Conservation (phyloP, 2,797 vertebrate genomes). For the Lycodopsis pacificus region DNA sequence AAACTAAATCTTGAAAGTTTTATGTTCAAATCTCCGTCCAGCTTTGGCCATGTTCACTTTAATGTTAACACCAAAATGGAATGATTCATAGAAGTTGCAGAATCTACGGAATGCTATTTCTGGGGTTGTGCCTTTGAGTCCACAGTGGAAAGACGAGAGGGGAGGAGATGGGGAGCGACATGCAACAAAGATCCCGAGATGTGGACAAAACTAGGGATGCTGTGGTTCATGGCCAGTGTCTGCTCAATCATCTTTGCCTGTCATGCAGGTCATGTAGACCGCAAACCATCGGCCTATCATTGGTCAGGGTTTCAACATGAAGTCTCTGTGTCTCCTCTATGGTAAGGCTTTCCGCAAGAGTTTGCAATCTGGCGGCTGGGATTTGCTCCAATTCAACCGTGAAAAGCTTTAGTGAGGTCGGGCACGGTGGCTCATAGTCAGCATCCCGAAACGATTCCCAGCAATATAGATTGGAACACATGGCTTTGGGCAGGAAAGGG, state of each 20-base stretch:
- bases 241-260: neutral
- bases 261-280: neutral
- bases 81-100: slow-evolving; percentile 48
- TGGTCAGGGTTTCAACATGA: neutral
- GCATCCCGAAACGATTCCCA: neutral
- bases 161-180: neutral
- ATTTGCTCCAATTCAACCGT: slow-evolving; percentile 5
- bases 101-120: slow-evolving; percentile 48
- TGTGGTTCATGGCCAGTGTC: neutral
- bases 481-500: neutral
- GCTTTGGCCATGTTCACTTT: slow-evolving; percentile 21
- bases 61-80: slow-evolving; percentile 50
- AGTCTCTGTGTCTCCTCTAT: neutral
- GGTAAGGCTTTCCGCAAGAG: neutral
- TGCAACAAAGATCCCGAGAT: neutral
- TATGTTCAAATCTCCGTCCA: slow-evolving; percentile 19
- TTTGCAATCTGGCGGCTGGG: neutral
- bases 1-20: slow-evolving; percentile 25
- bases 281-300: neutral
- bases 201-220: neutral
- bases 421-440: neutral
- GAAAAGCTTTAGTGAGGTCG: slow-evolving; percentile 2
- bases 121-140: neutral
- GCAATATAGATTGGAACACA: neutral
- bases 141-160: neutral